Evolutionary conservation across 2,888 invertebrate genomes (phyloP), one percentile per base, ranked within the genome.

Genomic region (Oxyscelio sp.): DNA sequence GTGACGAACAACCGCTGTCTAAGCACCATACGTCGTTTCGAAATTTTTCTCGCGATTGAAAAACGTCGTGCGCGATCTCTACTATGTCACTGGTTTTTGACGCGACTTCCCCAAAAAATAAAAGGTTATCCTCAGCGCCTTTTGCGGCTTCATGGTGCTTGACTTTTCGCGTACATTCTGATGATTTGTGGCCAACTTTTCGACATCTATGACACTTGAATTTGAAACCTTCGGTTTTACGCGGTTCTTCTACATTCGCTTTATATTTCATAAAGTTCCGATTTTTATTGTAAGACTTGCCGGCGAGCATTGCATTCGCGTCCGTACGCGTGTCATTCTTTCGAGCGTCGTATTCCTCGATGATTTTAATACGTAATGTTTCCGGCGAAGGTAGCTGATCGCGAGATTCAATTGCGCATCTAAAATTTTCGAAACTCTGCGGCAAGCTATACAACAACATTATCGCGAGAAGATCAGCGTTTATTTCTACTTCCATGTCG

Each of bases 1-100:
- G 74, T 27, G 74, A 48, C 6, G 74, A 43, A 13, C 68, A 74
- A 17, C 74, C 81, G 15, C 81, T 81, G 27, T 74, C 74, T 9
- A 81, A 11, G 38, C 75, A 81, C 74, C 81, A 81, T 17, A 17
- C 4, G 4, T 17, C 17, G 15, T 45, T 17, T 13, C 17, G 17
- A 45, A 5, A 4, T 4, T 15, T 17, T 5, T 5, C 5, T 15
- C 15, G 4, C 9, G 45, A 5, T 15, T 5, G 45, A 19, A 22
- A 9, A 50, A 19, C 21, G 13, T 19, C 9, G 21, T 22, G 50
- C 21, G 6, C 50, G 22, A 21, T 11, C 1, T 50, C 19, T 19
- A 22, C 50, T 11, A 5, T 22, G 9, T 50, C 50, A 13, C 5
- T 3, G 9, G 2, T 13, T 19, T 4, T 11, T 9, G 22, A 8